Conservation (phyloP, 2,797 vertebrate species). For the Catamblyrhynchus diadema region DNA sequence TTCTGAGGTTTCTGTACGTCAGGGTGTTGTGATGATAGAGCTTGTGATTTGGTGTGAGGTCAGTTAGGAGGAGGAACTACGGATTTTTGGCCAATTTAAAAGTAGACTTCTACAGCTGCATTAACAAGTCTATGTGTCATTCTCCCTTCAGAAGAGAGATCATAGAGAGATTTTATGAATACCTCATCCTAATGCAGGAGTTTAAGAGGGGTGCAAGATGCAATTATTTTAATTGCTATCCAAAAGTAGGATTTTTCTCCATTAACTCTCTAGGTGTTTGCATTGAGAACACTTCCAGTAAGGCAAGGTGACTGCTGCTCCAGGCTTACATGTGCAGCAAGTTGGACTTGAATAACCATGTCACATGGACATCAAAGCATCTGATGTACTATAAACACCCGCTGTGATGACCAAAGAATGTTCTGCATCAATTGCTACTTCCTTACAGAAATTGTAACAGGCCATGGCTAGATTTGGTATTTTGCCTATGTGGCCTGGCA, state of each 20-base stretch:
- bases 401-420: neutral
- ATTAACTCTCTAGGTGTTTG: neutral
- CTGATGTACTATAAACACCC: neutral
- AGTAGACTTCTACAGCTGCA: neutral
- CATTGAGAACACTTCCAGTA: neutral
- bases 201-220: neutral
- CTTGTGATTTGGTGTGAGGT: neutral
- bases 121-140: neutral
- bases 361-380: neutral
- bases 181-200: neutral
- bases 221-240: neutral
- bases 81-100: neutral
- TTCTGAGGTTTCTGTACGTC: neutral
- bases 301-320: neutral
- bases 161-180: neutral
- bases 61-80: neutral
- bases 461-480: neutral
- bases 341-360: neutral
- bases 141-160: neutral
- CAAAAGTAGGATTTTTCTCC: neutral
- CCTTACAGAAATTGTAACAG: neutral
- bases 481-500: neutral
- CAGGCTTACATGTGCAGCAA: neutral
- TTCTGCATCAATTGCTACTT: neutral
- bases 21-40: neutral